phyloP scores from a whole-genome alignment of 2,113 vertebrate genomes.

The Eonycteris spelaea region DNA sequence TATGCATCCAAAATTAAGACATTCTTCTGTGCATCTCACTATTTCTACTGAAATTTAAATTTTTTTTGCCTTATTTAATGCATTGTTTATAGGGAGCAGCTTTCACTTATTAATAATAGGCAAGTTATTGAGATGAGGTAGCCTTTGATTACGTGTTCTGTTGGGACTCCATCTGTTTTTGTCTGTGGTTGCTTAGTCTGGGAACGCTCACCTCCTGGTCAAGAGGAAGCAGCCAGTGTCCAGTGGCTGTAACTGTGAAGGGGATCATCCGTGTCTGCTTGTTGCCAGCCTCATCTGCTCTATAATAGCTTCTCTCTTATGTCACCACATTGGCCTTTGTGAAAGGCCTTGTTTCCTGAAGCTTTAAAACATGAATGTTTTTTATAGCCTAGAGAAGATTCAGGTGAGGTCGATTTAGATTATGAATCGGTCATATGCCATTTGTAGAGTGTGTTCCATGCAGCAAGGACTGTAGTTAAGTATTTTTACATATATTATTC shows the following conservation, averaged over 20 bases:
- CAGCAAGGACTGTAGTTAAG: background rate
- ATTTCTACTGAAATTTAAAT: background rate
- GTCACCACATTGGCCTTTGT: background rate
- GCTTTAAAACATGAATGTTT: background rate
- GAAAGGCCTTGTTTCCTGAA: background rate
- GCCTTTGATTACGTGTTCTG: background rate
- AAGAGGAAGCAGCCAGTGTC: background rate
- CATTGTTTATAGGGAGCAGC: background rate
- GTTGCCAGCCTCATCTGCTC: background rate
- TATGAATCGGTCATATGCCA: background rate
- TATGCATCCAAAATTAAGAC: background rate
- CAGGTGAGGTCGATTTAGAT: background rate
- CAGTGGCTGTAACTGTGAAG: background rate
- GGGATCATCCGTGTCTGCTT: background rate
- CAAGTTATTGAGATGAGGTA: background rate
- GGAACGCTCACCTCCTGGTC: background rate
- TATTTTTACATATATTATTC: background rate
- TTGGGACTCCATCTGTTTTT: background rate
- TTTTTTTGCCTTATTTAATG: background rate
- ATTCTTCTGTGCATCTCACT: background rate
- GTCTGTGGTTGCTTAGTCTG: background rate
- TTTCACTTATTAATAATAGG: background rate
- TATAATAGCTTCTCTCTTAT: background rate
- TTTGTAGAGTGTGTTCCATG: background rate
- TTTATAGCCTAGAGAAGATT: conserved; percentile 1